A percentile compares a stretch with the other conserved stretches of the same genome.
phyloP scores from a whole-genome alignment of 2,888 invertebrate species.

The Macropis europaea region DNA sequence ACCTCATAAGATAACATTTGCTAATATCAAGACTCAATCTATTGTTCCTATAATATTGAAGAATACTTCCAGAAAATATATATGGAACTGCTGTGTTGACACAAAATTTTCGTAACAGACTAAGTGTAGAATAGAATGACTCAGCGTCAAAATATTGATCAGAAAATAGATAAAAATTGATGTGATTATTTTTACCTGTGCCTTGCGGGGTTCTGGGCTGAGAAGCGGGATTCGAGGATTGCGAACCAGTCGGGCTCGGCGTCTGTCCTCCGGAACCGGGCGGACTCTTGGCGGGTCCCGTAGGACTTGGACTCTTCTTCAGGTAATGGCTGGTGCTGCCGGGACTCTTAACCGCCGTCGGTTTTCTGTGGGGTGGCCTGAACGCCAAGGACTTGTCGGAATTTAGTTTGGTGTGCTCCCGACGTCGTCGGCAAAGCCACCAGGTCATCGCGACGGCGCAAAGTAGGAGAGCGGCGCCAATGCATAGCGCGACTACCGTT shows the following conservation, averaged over 20 bases:
- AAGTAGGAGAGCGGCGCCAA: conserved; percentile 83
- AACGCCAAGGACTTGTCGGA: conserved; percentile 84
- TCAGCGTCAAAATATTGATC: no score
- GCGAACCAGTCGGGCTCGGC: conserved; percentile 74
- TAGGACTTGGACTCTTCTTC: conserved; percentile 96
- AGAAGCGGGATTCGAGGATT: conserved; percentile 64
- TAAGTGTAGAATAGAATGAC: no score
- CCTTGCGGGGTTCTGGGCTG: conserved; percentile 69
- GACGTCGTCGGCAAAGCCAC: conserved; percentile 84
- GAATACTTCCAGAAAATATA: no score
- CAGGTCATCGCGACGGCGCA: conserved; percentile 84
- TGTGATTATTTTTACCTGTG: conserved; percentile 43
- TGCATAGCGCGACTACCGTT: conserved; percentile 84
- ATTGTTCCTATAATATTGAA: no score
- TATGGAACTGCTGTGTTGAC: no score
- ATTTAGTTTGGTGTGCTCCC: conserved; percentile 81
- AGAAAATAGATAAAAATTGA: no score
- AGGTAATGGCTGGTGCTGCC: conserved; percentile 91
- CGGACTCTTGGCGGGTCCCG: conserved; percentile 83
- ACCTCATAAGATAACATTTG: no score
- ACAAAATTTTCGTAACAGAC: no score
- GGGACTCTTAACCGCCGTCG: conserved; percentile 92
- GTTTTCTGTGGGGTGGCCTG: conserved; percentile 86
- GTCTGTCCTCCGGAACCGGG: conserved; percentile 81
- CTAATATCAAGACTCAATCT: no score